Conservation (phyloP, 2,113 vertebrate genomes). For the Scopus umbretta region DNA sequence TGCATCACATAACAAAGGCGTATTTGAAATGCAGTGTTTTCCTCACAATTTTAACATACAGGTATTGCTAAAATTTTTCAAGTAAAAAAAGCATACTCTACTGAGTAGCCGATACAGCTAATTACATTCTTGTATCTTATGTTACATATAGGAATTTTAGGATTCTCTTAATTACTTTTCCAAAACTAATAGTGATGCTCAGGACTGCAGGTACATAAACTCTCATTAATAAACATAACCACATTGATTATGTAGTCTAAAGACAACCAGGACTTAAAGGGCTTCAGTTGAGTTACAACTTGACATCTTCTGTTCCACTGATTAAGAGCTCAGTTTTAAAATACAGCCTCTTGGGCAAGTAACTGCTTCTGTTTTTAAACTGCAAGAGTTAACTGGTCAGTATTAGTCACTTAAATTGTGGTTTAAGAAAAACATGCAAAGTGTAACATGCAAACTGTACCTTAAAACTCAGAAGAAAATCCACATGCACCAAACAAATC, state of each 20-base stretch:
- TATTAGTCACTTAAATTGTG: neutral
- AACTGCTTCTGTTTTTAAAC: slow-evolving; percentile 51
- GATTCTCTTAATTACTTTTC: slow-evolving; percentile 65
- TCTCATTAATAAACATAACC: slow-evolving; percentile 43
- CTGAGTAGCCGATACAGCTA: slow-evolving; percentile 42
- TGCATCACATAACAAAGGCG: slow-evolving; percentile 57
- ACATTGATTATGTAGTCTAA: slow-evolving; percentile 63
- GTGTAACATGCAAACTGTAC: slow-evolving; percentile 50
- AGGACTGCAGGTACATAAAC: slow-evolving; percentile 42
- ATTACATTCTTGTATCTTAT: slow-evolving; percentile 35
- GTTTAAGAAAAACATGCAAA: slow-evolving; percentile 27
- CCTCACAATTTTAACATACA: slow-evolving; percentile 71
- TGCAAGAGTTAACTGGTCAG: slow-evolving; percentile 37
- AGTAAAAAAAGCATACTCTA: slow-evolving; percentile 52
- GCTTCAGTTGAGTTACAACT: slow-evolving; percentile 52
- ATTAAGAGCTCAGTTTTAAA: slow-evolving; percentile 72
- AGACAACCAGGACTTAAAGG: slow-evolving; percentile 54
- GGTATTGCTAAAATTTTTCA: slow-evolving; percentile 44
- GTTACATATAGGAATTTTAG: slow-evolving; percentile 51
- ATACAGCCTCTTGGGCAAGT: slow-evolving; percentile 56
- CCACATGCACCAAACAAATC: slow-evolving; percentile 33
- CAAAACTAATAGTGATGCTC: slow-evolving; percentile 22
- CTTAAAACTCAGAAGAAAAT: slow-evolving; percentile 57
- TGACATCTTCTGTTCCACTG: slow-evolving; percentile 64
- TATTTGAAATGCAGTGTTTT: slow-evolving; percentile 56